Base-by-base conservation (phyloP, 2,888 invertebrate genomes). In the Vanessa cardui region DNA sequence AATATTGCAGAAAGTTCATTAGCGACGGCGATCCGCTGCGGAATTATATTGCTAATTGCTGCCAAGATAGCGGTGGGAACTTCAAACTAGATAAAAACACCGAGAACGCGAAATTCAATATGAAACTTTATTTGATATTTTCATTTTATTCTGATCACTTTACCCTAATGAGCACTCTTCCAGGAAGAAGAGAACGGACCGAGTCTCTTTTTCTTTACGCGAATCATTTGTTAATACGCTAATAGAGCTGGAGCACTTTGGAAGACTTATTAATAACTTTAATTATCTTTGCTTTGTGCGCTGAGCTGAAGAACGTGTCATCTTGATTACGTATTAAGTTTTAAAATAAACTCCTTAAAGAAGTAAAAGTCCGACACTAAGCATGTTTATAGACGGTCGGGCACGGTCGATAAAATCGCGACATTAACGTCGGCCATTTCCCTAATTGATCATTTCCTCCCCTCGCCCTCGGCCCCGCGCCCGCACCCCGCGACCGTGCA, bases 1-100 rank as follows among this genome's bases (percentile, higher is more conserved):
- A 33, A 33, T 31, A 54, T 31, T 20, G 16, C 54, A 31, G 52
- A 26, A 21, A 26, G 31, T 54, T 54, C 54, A 31, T 54, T 54
- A 61, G 39, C 16, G 61, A 39, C n/a, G 21, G 47, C 18, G 58
- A 39, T 39, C 21, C 26, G 21, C 12, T 47, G 16, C 26, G 16
- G 50, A 18, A 31, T 64, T 50, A 59, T 59, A 49, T 45, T 59
- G 46, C 59, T 65, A 65, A 65, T 65, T 60, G 59, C 64, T 58
- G n/a, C 44, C 45, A 18, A 44, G 31, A 16, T 52, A 54, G 54
- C 31, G 7, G 6, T 8, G 33, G 21, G 21, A 21, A 50, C 50
- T 50, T 21, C 2, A 54, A 31, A 54, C 54, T 33, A 31, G n/a
- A 33, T 31, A 33, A 54, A 54, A 33, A n/a, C 21, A 39, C 21